phyloP scores from a whole-genome alignment of 2,113 vertebrate species.

The Albula glossodonta region DNA sequence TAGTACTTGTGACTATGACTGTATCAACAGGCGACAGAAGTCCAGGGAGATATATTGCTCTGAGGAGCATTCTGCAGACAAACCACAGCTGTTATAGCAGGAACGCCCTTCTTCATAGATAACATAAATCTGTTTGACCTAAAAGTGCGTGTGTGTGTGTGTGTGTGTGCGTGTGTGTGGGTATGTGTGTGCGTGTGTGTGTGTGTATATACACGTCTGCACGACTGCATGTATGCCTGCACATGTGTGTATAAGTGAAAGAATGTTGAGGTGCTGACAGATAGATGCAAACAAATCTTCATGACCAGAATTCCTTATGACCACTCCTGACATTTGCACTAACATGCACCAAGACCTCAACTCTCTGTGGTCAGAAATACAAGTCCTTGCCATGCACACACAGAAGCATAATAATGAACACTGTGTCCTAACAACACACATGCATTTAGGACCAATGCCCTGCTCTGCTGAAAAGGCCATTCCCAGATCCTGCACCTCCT shows the following conservation, averaged over 20 bases:
- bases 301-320: neutral
- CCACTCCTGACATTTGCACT: neutral
- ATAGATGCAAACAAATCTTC: neutral
- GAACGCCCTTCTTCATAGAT: neutral
- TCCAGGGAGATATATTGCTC: neutral
- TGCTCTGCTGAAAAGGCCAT: neutral
- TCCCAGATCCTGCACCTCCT: neutral
- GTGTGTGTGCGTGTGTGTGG: neutral
- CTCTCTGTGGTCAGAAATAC: neutral
- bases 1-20: neutral
- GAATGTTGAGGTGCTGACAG: neutral
- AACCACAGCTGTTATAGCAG: slow-evolving; percentile 1
- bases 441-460: neutral
- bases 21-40: neutral
- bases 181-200: slow-evolving; percentile 7
- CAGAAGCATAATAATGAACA: too few species aligned
- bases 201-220: neutral
- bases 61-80: neutral
- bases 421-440: neutral
- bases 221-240: neutral
- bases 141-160: neutral
- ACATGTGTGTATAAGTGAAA: too few species aligned
- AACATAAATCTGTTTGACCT: neutral
- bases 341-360: neutral
- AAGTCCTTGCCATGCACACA: too few species aligned